Percentiles rank a stretch among this genome's conserved stretches.
Conservation (phyloP, 2,888 invertebrate species). For the Tiliacea citrago region DNA sequence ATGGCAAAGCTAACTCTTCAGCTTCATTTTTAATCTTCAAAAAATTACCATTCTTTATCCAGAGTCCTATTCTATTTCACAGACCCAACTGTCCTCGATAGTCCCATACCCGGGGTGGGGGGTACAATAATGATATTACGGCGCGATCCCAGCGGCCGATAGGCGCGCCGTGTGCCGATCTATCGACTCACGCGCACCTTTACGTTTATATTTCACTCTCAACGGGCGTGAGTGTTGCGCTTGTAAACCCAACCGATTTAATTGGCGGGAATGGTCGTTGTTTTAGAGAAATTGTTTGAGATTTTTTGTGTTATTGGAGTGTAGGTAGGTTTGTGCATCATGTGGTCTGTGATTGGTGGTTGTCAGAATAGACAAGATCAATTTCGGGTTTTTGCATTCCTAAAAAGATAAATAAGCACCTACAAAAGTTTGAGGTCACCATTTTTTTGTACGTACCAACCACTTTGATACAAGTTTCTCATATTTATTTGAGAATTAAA, state of each 20-base stretch:
- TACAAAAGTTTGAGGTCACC: too few relatives aligned
- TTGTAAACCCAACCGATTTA: constrained; percentile 81
- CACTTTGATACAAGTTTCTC: background rate
- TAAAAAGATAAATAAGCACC: background rate
- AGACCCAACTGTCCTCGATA: constrained; percentile 38
- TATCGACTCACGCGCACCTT: constrained; percentile 71
- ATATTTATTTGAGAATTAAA: background rate
- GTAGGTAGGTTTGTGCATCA: constrained; percentile 2
- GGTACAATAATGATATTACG: constrained; percentile 84
- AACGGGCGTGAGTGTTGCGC: constrained; percentile 80
- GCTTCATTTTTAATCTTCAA: background rate
- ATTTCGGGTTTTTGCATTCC: background rate
- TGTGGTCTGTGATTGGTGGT: background rate
- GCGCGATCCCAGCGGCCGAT: constrained; percentile 68
- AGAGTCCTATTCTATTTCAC: background rate
- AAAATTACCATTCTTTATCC: too few relatives aligned
- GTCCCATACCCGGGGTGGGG: constrained; percentile 66
- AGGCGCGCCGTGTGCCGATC: constrained; percentile 68
- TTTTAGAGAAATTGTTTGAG: constrained; percentile 67
- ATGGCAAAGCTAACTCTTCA: background rate
- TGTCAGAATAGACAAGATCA: background rate
- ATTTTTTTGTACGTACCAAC: background rate
- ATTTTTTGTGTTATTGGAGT: constrained; percentile 40
- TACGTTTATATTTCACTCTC: constrained; percentile 77
- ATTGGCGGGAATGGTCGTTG: constrained; percentile 80